phyloP scores from a whole-genome alignment of 2,888 invertebrate species.

The Caenorhabditis virilis region DNA sequence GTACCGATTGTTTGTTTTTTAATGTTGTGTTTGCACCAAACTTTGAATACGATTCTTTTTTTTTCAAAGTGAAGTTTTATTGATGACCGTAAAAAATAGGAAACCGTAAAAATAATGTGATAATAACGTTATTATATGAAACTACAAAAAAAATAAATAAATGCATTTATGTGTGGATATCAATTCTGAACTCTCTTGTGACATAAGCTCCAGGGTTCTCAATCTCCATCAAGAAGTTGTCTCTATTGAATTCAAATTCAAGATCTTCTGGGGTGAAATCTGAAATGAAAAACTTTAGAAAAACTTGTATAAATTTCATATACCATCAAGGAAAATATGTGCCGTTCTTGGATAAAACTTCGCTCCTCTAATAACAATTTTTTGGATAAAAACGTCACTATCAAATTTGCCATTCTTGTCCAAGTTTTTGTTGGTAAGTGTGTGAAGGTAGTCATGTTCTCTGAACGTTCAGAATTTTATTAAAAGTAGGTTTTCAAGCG shows the following conservation, averaged over 20 bases:
- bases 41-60: too few species aligned
- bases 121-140: neutral
- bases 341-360: slow-evolving; percentile 69
- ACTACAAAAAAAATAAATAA: slow-evolving; percentile 1
- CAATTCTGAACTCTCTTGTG: slow-evolving; percentile 68
- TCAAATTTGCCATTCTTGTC: slow-evolving; percentile 65
- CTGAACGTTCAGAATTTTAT: slow-evolving; percentile 21
- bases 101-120: slow-evolving; percentile 4
- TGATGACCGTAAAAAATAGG: slow-evolving; percentile 2
- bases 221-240: slow-evolving; percentile 68
- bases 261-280: slow-evolving; percentile 56
- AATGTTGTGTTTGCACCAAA: too few species aligned
- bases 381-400: slow-evolving; percentile 71
- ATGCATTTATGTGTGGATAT: slow-evolving; percentile 40
- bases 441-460: slow-evolving; percentile 62
- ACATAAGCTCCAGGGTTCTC: slow-evolving; percentile 70
- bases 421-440: slow-evolving; percentile 65
- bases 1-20: too few species aligned
- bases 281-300: slow-evolving; percentile 8
- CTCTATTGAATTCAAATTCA: slow-evolving; percentile 53
- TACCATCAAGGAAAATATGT: slow-evolving; percentile 66
- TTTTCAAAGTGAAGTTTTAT: too few species aligned
- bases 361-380: slow-evolving; percentile 70
- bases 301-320: slow-evolving; percentile 1
- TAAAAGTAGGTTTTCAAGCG: neutral